These are phyloP conservation scores for Cephus cinctus DNA, from an alignment of 1,140 invertebrate species.

Conservation along the genomic window DNA sequence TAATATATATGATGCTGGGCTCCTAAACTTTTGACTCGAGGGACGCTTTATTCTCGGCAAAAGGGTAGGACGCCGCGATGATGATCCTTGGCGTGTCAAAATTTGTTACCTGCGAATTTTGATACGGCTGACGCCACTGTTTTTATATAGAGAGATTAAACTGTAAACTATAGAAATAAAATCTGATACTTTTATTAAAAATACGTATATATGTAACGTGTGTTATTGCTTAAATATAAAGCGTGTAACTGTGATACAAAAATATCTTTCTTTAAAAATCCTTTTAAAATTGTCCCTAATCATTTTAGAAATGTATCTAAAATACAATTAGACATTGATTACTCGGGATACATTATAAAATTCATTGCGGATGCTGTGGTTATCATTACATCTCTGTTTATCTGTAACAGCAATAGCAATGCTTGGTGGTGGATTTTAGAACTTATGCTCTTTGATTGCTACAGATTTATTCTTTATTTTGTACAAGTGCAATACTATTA, in stretches of 20 bases:
- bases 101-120: constrained; percentile 7
- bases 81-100: not conserved
- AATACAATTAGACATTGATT: too few species aligned
- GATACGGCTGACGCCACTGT: constrained; percentile 1
- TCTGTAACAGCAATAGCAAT: too few species aligned
- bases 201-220: constrained; percentile 12
- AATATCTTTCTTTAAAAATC: too few species aligned
- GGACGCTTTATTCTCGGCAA: constrained; percentile 5
- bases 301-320: too few species aligned
- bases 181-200: constrained; percentile 12
- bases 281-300: too few species aligned
- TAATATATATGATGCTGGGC: not conserved
- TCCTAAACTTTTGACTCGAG: constrained; percentile 5
- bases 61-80: not conserved
- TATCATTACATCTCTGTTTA: too few species aligned
- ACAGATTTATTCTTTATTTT: too few species aligned
- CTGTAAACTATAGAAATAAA: constrained; percentile 13
- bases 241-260: constrained; percentile 33
- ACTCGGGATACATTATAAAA: too few species aligned
- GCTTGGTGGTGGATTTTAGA: too few species aligned
- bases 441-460: too few species aligned
- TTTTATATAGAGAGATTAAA: constrained; percentile 8
- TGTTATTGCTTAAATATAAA: constrained; percentile 26
- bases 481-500: too few species aligned
- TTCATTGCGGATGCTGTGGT: too few species aligned